Evolutionary conservation across 2,113 vertebrate genomes (phyloP).

Genomic region (Cyprinodon brontotheroides): DNA sequence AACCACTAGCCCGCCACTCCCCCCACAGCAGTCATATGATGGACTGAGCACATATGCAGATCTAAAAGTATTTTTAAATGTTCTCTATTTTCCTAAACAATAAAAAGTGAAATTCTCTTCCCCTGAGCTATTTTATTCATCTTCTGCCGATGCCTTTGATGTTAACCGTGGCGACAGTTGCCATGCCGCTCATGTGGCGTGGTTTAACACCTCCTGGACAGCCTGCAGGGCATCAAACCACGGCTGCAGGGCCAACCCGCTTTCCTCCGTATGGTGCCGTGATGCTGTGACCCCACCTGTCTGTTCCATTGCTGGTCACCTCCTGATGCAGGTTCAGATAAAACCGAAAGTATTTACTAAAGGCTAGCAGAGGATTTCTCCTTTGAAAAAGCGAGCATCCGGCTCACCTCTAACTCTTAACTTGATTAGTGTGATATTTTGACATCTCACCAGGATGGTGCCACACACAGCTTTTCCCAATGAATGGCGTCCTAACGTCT

Average conservation of each 20-base stretch:
- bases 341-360: background rate
- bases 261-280: constrained; percentile 39
- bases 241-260: constrained; percentile 29
- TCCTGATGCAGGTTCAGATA: constrained; percentile 6
- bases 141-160: constrained; percentile 34
- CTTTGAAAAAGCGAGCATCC: background rate
- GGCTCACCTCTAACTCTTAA: constrained; percentile 40
- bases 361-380: background rate
- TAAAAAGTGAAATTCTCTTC: background rate
- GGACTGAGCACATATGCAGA: constrained; percentile 7
- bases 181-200: constrained; percentile 28
- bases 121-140: constrained; percentile 4
- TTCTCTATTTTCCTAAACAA: background rate
- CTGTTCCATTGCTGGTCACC: constrained; percentile 15
- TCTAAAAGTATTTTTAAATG: background rate
- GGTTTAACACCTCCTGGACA: constrained; percentile 53
- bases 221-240: constrained; percentile 53
- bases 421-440: constrained; percentile 56
- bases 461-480: constrained; percentile 22
- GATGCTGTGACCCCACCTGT: constrained; percentile 44
- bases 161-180: constrained; percentile 52
- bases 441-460: constrained; percentile 21
- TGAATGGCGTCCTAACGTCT: constrained; percentile 31
- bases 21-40: no score
- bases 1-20: no score